Conservation (phyloP, 2,113 vertebrate genomes). For the Pelusios castaneus region DNA sequence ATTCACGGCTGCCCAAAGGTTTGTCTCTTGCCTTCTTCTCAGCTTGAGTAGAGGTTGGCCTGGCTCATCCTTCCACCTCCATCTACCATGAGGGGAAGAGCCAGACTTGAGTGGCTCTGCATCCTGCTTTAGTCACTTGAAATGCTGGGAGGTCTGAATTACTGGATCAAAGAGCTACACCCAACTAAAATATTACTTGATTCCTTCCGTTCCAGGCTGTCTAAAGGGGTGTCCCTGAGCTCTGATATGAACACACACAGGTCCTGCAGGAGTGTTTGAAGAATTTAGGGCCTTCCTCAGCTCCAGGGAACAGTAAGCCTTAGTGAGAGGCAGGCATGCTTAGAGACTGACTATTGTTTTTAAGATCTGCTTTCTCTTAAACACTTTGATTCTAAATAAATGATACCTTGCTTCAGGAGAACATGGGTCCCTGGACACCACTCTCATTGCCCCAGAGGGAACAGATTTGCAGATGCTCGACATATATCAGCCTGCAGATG, state of each 20-base stretch:
- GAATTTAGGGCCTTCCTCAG: background rate
- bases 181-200: background rate
- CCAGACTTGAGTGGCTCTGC: background rate
- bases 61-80: background rate
- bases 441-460: background rate
- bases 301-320: rapidly evolving
- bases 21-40: background rate
- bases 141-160: background rate
- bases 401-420: background rate
- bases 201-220: background rate
- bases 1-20: background rate
- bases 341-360: background rate
- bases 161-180: background rate
- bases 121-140: background rate
- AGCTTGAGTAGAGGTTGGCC: background rate
- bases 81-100: background rate
- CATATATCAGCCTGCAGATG: background rate
- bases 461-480: background rate
- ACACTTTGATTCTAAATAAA: background rate
- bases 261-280: background rate
- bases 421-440: background rate
- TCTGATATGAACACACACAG: background rate
- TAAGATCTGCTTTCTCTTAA: background rate
- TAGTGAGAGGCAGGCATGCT: rapidly evolving
- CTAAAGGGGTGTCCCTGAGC: too few species aligned